These are phyloP conservation scores for Propithecus deckenii DNA, from an alignment of 2,797 vertebrate species.

Conservation along the genomic window DNA sequence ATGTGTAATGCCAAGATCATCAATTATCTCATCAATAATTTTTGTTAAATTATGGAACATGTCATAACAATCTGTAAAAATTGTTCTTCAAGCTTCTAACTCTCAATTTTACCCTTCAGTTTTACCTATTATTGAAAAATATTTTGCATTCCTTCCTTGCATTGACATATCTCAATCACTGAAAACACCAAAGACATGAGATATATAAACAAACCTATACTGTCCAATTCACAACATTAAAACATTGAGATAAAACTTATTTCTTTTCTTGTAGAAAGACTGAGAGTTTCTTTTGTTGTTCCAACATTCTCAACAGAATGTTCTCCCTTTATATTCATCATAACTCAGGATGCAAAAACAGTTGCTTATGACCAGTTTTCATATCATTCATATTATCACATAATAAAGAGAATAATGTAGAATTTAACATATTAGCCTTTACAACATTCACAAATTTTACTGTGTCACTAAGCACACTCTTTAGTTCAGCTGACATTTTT, in stretches of 20 bases:
- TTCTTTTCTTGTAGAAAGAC: conserved; percentile 3
- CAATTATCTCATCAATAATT: not conserved
- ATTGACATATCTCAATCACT: not conserved
- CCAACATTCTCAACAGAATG: not conserved
- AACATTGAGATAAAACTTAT: not conserved
- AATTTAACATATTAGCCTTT: not conserved
- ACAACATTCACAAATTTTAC: not conserved
- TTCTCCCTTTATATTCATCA: not conserved
- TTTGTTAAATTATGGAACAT: not conserved
- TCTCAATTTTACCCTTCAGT: not conserved
- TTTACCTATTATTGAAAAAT: conserved; percentile 19
- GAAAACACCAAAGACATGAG: not conserved
- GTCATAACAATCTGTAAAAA: conserved; percentile 2
- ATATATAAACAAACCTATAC: not conserved
- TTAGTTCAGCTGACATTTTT: conserved; percentile 16
- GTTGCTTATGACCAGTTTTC: not conserved
- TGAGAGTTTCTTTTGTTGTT: not conserved
- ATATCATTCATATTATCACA: not conserved
- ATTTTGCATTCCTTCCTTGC: not conserved
- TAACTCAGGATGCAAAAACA: not conserved
- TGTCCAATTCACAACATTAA: not conserved
- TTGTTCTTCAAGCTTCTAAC: conserved; percentile 6
- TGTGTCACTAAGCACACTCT: not conserved
- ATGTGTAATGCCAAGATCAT: not conserved
- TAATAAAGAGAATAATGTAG: not conserved